Percentiles rank a stretch among this genome's conserved stretches.
These are phyloP conservation scores for Cygnus buccinator DNA, from an alignment of 2,113 vertebrate genomes.

Conservation along the genomic window DNA sequence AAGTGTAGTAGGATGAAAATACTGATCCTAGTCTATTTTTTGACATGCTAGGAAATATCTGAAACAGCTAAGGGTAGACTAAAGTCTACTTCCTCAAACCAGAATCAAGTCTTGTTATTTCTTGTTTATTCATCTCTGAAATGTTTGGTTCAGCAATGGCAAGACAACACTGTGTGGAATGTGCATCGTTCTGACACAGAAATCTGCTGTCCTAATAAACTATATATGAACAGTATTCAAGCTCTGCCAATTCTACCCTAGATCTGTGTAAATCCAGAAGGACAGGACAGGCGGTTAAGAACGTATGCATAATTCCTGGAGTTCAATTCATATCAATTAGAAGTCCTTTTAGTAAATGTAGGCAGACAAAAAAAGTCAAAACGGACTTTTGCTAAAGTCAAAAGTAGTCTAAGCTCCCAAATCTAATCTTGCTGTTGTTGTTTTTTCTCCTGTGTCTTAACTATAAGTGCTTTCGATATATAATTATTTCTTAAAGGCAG, in stretches of 20 bases:
- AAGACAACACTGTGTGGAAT: neutral
- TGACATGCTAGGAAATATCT: neutral
- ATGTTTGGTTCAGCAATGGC: neutral
- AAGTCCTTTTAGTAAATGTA: neutral
- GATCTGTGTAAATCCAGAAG: neutral
- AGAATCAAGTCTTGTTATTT: neutral
- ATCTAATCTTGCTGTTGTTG: neutral
- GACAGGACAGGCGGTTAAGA: neutral
- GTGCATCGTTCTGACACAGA: neutral
- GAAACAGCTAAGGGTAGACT: neutral
- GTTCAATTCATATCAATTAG: neutral
- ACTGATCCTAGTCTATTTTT: accelerated
- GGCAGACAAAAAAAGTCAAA: neutral
- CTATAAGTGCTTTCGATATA: neutral
- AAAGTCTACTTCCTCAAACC: neutral
- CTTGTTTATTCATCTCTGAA: neutral
- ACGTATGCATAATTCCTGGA: neutral
- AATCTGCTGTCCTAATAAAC: neutral
- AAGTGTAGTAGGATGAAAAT: neutral
- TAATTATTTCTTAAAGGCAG: neutral
- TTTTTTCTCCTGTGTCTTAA: neutral
- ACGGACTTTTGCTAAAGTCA: neutral
- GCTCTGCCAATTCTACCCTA: neutral
- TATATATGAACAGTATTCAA: neutral
- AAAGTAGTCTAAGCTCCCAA: neutral